Evolutionary conservation across 2,797 vertebrate species (phyloP).

Genomic region (Coccyzus lansbergi): DNA sequence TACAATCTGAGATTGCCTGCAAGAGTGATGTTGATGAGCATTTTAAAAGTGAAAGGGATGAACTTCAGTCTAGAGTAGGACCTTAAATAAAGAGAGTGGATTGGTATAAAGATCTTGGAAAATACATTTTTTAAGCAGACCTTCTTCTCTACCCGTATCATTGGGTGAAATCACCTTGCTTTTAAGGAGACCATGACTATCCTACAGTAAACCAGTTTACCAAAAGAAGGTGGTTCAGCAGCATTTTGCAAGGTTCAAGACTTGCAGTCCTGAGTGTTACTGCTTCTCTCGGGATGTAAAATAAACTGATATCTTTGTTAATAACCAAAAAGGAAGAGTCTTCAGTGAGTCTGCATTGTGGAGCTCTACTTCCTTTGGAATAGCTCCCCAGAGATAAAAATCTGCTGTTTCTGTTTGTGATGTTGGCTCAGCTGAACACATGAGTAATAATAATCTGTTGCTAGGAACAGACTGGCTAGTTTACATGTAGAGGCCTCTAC

Average conservation of each 20-base stretch:
- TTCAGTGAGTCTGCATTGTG: neutral
- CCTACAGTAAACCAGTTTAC: neutral
- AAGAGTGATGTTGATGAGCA: accelerated
- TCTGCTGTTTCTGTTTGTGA: neutral
- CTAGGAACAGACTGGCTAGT: slow-evolving; percentile 46
- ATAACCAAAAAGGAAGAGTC: neutral
- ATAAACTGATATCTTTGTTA: neutral
- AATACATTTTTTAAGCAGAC: neutral
- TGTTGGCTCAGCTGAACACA: neutral
- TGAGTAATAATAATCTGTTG: slow-evolving; percentile 48
- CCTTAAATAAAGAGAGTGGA: neutral
- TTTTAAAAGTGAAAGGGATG: neutral
- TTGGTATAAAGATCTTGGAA: neutral
- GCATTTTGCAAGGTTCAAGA: neutral
- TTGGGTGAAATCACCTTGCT: neutral
- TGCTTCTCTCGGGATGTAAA: neutral
- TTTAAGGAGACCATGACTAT: neutral
- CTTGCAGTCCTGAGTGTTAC: neutral
- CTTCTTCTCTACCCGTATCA: neutral
- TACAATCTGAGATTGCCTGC: neutral
- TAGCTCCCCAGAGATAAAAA: slow-evolving; percentile 34
- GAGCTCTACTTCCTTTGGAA: slow-evolving; percentile 5
- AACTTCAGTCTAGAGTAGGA: neutral
- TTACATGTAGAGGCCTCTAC: slow-evolving; percentile 32
- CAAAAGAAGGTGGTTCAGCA: neutral